Evolutionary conservation across 2,888 invertebrate species (phyloP), one percentile per base, ranked within the genome.

Genomic region (Achlya flavicornis): DNA sequence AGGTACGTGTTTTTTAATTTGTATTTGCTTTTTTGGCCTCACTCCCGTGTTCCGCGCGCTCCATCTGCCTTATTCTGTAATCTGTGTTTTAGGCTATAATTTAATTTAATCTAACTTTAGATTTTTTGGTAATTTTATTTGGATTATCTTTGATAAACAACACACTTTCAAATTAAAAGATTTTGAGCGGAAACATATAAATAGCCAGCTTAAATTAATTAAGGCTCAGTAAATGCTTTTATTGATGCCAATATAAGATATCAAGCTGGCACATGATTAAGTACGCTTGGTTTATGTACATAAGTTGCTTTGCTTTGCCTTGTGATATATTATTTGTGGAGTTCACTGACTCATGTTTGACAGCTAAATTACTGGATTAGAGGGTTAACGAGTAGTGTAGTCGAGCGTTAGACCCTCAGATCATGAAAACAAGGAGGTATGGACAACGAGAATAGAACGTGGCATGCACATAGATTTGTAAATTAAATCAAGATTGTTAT

Each of bases 301-400:
- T 16, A 48, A 48, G 48, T 16, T 16, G 48, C 3, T 48, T 48
- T 48, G 48, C 16, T 48, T 66, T 65, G 65, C 69, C 66, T 64
- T 65, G 71, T 77, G 74, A 76, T 78, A 73, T 26, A 26, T 26
- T 74, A 76, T 78, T 73, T 75, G 75, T 73, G 71, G 66, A 69
- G 74, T 64, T 70, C 69, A 64, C 66, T 70, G 66, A 68, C 67
- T 63, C 72, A 70, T 79, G 75, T 68, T 70, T 68, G 68, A 71
- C 69, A 70, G 66, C 68, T 66, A 71, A 76, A 79, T 73, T 74
- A 71, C 73, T 74, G 75, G 74, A 74, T 73, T 71, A 70, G 66
- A 63, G 63, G 66, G 61, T 64, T 67, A 71, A 66, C 70, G 65
- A 70, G 70, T 71, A 66, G 61, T 61, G 32, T 48, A 48, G 48